Evolutionary conservation across 2,113 vertebrate species (phyloP).

Genomic region (Phaetusa simplex): DNA sequence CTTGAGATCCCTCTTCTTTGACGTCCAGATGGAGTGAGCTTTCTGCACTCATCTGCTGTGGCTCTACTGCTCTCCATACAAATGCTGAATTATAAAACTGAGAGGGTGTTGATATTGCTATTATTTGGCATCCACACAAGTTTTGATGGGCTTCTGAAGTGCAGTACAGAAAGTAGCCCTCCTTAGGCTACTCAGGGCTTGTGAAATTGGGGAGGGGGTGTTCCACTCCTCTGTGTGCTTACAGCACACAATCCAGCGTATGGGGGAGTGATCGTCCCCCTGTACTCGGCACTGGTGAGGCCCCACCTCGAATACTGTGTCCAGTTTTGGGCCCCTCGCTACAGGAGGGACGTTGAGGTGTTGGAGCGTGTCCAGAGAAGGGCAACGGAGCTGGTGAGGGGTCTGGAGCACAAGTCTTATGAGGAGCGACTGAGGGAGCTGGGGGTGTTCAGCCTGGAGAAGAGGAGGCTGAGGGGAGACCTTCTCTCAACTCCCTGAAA

Average conservation of each 20-base stretch:
- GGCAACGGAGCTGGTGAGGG: neutral
- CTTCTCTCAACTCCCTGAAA: neutral
- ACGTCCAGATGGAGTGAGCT: neutral
- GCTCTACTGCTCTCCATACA: neutral
- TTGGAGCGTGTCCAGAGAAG: neutral
- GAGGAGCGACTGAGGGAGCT: neutral
- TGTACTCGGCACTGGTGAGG: neutral
- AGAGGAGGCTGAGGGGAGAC: neutral
- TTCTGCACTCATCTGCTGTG: neutral
- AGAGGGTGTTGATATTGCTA: neutral
- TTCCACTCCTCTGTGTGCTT: neutral
- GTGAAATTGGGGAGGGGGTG: neutral
- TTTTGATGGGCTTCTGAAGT: neutral
- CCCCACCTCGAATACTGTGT: neutral
- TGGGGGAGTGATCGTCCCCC: neutral
- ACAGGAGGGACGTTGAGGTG: neutral
- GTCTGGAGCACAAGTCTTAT: neutral
- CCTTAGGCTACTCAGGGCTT: neutral
- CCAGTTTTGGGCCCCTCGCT: rapidly evolving
- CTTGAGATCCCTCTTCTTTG: neutral
- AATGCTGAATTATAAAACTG: neutral
- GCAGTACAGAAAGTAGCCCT: neutral
- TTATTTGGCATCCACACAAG: neutral
- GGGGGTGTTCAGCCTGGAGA: neutral
- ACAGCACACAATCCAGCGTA: neutral